Evolutionary conservation across 2,888 invertebrate genomes (phyloP).

Genomic region (Caenorhabditis plicata): DNA sequence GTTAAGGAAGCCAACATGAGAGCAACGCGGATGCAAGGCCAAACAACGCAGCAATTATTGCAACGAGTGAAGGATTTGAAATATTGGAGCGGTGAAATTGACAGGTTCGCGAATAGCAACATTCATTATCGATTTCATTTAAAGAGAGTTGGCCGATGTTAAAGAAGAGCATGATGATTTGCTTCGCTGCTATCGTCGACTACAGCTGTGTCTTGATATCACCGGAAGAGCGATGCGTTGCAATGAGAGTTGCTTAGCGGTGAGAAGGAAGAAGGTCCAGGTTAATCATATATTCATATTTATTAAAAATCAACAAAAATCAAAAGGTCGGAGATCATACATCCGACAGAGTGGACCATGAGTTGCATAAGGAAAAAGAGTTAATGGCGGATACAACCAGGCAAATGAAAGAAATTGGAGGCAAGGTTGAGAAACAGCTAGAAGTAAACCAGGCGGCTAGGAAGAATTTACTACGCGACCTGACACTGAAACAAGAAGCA

Average conservation of each 20-base stretch:
- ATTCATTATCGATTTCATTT: neutral
- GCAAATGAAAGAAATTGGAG: conserved; percentile 54
- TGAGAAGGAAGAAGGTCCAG: conserved; percentile 57
- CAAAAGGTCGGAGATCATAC: conserved; percentile 48
- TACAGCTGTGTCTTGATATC: conserved; percentile 49
- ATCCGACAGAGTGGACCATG: conserved; percentile 53
- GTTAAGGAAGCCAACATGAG: conserved; percentile 62
- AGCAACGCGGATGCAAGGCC: conserved; percentile 56
- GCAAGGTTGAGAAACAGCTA: conserved; percentile 52
- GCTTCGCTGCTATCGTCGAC: conserved; percentile 48
- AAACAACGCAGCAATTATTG: conserved; percentile 58
- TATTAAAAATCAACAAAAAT: neutral
- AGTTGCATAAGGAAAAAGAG: conserved; percentile 58
- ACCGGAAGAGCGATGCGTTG: conserved; percentile 40
- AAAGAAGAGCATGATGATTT: conserved; percentile 61
- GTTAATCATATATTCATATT: conserved; percentile 7
- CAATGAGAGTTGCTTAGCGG: conserved; percentile 55
- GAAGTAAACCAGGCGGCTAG: conserved; percentile 55
- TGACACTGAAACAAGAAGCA: conserved; percentile 60
- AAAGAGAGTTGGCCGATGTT: conserved; percentile 55
- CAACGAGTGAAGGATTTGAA: conserved; percentile 61
- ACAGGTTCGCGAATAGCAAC: conserved; percentile 32
- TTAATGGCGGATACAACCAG: conserved; percentile 44
- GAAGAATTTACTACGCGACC: conserved; percentile 50
- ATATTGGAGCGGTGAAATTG: conserved; percentile 64